These are phyloP conservation scores for Malachius bipustulatus DNA, from an alignment of 2,888 invertebrate species.

Conservation along the genomic window DNA sequence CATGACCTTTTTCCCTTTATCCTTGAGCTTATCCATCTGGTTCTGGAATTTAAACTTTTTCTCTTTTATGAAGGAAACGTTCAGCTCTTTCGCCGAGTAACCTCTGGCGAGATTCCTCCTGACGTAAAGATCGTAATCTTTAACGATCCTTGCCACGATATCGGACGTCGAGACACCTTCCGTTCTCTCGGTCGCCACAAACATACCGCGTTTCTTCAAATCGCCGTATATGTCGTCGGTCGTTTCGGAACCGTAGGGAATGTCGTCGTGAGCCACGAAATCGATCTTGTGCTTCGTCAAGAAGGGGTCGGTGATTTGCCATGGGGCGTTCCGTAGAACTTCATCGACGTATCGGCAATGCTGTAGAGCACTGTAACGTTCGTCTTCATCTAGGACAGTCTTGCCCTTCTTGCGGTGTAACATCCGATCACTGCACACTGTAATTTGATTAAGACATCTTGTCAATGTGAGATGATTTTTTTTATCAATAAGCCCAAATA, in stretches of 20 bases:
- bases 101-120: slow-evolving; percentile 92
- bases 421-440: slow-evolving; percentile 82
- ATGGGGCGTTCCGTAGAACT: slow-evolving; percentile 84
- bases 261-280: slow-evolving; percentile 97
- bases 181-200: slow-evolving; percentile 91
- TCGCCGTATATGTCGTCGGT: slow-evolving; percentile 78
- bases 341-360: slow-evolving; percentile 99
- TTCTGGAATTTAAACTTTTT: slow-evolving; percentile 89
- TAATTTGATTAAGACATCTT: no score
- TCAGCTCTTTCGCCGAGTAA: slow-evolving; percentile 95
- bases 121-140: slow-evolving; percentile 97
- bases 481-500: no score
- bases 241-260: slow-evolving; percentile 86
- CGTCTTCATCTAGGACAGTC: slow-evolving; percentile 91
- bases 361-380: slow-evolving; percentile 93
- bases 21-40: slow-evolving; percentile 92
- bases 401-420: slow-evolving; percentile 90
- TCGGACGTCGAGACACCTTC: slow-evolving; percentile 94
- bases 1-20: slow-evolving; percentile 80
- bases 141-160: slow-evolving; percentile 93
- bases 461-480: no score
- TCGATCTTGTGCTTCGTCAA: slow-evolving; percentile 91
- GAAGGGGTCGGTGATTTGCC: slow-evolving; percentile 86
- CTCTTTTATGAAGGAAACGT: slow-evolving; percentile 95
- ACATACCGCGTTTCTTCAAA: slow-evolving; percentile 93